Evolutionary conservation across 2,797 vertebrate species (phyloP).

Genomic region (Pangasius mekongensis): DNA sequence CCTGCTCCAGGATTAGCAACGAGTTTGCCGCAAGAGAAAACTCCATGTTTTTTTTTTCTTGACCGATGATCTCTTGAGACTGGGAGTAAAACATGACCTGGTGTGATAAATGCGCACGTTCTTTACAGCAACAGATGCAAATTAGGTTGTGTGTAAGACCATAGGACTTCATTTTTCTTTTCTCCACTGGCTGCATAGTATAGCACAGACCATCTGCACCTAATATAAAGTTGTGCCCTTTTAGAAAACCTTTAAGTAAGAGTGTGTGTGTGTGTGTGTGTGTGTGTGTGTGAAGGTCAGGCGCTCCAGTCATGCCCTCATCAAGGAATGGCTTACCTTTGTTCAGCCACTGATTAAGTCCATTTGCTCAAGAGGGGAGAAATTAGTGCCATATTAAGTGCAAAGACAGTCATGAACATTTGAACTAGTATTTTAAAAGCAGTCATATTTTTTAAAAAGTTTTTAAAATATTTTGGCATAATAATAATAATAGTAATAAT

Average conservation of each 20-base stretch:
- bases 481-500: not conserved
- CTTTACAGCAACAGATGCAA: not conserved
- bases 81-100: not conserved
- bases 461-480: not conserved
- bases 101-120: not conserved
- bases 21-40: not conserved
- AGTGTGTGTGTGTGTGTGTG: constrained; percentile 21
- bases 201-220: not conserved
- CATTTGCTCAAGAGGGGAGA: constrained; percentile 14
- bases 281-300: constrained; percentile 29
- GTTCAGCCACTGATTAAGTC: constrained; percentile 43
- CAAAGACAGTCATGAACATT: not conserved
- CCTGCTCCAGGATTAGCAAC: not conserved
- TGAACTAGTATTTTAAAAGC: not conserved
- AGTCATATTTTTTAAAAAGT: not conserved
- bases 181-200: not conserved
- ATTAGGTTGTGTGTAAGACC: not conserved
- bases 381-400: constrained; percentile 20
- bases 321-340: constrained; percentile 22
- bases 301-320: constrained; percentile 39
- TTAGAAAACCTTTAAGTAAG: constrained; percentile 18
- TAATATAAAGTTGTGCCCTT: constrained; percentile 32
- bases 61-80: not conserved
- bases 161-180: not conserved
- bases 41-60: too few species aligned